Evolutionary conservation across 2,888 invertebrate genomes (phyloP).

Genomic region (Dryobotodes eremita): DNA sequence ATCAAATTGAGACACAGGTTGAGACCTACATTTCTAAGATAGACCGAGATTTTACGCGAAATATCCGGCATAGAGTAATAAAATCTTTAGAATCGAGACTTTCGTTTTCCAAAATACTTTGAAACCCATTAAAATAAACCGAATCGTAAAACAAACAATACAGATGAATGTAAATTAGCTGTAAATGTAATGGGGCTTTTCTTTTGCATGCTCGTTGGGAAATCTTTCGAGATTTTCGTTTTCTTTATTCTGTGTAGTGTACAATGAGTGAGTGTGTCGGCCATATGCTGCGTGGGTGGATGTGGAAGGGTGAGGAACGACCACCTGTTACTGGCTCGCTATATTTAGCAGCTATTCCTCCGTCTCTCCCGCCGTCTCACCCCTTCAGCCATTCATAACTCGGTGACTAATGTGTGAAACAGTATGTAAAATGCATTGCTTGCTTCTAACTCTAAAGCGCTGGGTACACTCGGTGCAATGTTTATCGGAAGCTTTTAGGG

Average conservation of each 20-base stretch:
- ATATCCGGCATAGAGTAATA: constrained; percentile 37
- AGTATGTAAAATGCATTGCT: constrained; percentile 68
- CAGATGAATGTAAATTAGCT: constrained; percentile 36
- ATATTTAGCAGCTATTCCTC: constrained; percentile 80
- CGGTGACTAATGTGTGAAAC: constrained; percentile 88
- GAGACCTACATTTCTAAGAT: constrained; percentile 40
- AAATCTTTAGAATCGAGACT: constrained; percentile 34
- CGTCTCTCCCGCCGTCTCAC: constrained; percentile 62
- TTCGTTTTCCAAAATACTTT: constrained; percentile 35
- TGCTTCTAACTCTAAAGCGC: constrained; percentile 55
- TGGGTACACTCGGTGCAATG: constrained; percentile 27
- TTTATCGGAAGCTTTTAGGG: constrained; percentile 59
- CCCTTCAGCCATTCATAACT: constrained; percentile 85
- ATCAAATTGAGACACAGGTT: constrained; percentile 48
- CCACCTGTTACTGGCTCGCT: constrained; percentile 87
- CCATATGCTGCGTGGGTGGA: constrained; percentile 72
- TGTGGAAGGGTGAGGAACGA: constrained; percentile 77
- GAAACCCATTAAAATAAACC: constrained; percentile 18
- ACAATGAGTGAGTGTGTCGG: constrained; percentile 63
- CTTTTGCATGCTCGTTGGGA: constrained; percentile 49
- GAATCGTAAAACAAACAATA: constrained; percentile 42
- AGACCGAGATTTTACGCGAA: constrained; percentile 40
- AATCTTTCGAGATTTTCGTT: constrained; percentile 61
- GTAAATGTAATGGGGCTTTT: constrained; percentile 37
- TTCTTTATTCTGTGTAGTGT: constrained; percentile 62